Evolutionary conservation across 1,140 invertebrate genomes (phyloP).

Genomic region (Drosophila aff.): DNA sequence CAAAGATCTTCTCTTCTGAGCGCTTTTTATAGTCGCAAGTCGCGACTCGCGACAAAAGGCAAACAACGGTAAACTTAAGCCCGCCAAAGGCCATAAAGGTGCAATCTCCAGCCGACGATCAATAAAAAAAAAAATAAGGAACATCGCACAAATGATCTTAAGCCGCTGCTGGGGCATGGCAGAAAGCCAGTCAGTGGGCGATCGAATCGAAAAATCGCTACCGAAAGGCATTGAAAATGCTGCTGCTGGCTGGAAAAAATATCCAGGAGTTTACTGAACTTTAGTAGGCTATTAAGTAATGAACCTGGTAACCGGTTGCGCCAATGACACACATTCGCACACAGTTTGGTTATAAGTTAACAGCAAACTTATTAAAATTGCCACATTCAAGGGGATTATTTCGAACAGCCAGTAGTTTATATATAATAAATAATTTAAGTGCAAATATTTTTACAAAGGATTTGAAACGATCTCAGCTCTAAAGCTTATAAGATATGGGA

Average conservation of each 20-base stretch:
- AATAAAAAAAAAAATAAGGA: conserved; percentile 26
- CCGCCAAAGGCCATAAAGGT: conserved; percentile 40
- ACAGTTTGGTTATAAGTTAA: conserved; percentile 6
- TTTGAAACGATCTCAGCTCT: not conserved
- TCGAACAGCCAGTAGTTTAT: not conserved
- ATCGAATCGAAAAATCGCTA: conserved; percentile 36
- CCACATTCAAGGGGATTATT: conserved; percentile 19
- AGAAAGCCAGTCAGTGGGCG: conserved; percentile 43
- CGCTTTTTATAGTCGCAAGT: conserved; percentile 38
- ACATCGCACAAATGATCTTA: conserved; percentile 48
- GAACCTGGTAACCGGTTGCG: conserved; percentile 34
- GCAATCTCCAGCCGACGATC: conserved; percentile 48
- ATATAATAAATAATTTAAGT: conserved; percentile 9
- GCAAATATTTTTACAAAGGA: conserved; percentile 3
- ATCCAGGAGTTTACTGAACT: conserved; percentile 34
- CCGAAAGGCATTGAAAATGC: conserved; percentile 45
- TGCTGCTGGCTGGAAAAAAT: conserved; percentile 4
- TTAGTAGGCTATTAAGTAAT: conserved; percentile 48
- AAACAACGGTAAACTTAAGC: conserved; percentile 53
- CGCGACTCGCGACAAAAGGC: conserved; percentile 34
- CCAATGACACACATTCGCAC: conserved; percentile 40
- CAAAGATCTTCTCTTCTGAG: conserved; percentile 26
- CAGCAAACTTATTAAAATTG: conserved; percentile 14
- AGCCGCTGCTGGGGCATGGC: conserved; percentile 19
- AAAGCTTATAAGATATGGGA: not conserved